Conservation (phyloP, 2,888 invertebrate species). For the Tinea trinotella region DNA sequence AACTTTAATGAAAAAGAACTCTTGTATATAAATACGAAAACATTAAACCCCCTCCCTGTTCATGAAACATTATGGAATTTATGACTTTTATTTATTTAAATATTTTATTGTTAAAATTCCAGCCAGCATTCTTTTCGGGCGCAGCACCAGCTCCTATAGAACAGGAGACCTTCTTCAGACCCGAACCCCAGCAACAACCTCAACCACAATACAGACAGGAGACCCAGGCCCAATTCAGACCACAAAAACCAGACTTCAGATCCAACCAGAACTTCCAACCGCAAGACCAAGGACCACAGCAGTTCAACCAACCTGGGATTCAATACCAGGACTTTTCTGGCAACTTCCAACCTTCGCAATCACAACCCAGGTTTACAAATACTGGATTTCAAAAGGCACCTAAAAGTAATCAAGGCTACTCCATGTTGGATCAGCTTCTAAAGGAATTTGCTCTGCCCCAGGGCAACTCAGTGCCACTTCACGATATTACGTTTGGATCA, state of each 20-base stretch:
- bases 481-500: constrained; percentile 88
- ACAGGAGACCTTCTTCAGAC: constrained; percentile 41
- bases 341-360: constrained; percentile 25
- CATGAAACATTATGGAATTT: background rate
- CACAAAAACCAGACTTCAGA: constrained; percentile 32
- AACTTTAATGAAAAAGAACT: no score
- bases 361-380: constrained; percentile 28
- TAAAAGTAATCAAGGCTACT: constrained; percentile 38
- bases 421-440: constrained; percentile 83
- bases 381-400: constrained; percentile 26
- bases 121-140: constrained; percentile 62
- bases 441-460: constrained; percentile 85
- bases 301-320: constrained; percentile 23
- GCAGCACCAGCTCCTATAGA: constrained; percentile 46
- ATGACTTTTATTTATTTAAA: background rate
- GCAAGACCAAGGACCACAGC: constrained; percentile 29
- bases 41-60: no score
- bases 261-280: constrained; percentile 28
- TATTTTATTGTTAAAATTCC: constrained; percentile 24
- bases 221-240: constrained; percentile 43
- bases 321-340: background rate
- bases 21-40: no score
- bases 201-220: constrained; percentile 44
- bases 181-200: constrained; percentile 37
- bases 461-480: constrained; percentile 77